A percentile compares a stretch with the other conserved stretches of the same genome.
phyloP scores from a whole-genome alignment of 2,113 vertebrate genomes.

The Psammodynastes pulverulentus region DNA sequence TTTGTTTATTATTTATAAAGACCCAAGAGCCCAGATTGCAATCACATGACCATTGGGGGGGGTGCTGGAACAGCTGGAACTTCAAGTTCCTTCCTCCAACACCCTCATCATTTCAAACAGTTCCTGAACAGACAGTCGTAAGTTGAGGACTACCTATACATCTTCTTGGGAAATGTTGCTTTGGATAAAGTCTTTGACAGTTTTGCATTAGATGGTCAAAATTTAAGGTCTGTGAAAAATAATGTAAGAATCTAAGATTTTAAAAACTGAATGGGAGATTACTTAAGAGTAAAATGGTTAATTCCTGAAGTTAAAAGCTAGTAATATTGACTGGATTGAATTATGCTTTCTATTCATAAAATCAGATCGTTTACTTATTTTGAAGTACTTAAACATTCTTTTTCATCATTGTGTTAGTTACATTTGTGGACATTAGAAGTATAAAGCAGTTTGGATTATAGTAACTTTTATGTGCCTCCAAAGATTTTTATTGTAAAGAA shows the following conservation, averaged over 20 bases:
- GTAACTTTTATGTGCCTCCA: conserved; percentile 11
- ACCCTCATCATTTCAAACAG: background rate
- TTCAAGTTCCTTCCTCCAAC: background rate
- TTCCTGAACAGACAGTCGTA: background rate
- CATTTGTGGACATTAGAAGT: background rate
- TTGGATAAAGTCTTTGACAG: background rate
- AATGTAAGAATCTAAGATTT: background rate
- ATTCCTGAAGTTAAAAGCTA: conserved; percentile 3
- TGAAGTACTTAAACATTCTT: conserved; percentile 3
- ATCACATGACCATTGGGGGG: background rate
- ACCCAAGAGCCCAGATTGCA: background rate
- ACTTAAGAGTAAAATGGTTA: conserved; percentile 22
- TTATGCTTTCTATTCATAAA: background rate
- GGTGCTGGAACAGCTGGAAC: background rate
- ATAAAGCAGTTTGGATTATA: background rate
- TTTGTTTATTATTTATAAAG: background rate
- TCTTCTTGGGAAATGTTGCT: background rate
- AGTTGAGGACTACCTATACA: background rate
- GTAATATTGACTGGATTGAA: conserved; percentile 10
- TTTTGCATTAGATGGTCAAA: background rate
- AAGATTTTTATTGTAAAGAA: conserved; percentile 8
- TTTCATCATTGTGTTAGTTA: conserved; percentile 1
- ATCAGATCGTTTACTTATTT: background rate
- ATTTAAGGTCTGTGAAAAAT: conserved; percentile 1
- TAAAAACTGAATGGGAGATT: conserved; percentile 23